Evolutionary conservation across 2,113 vertebrate species (phyloP), one percentile per base, ranked within the genome.

Genomic region (Ptyas mucosa): DNA sequence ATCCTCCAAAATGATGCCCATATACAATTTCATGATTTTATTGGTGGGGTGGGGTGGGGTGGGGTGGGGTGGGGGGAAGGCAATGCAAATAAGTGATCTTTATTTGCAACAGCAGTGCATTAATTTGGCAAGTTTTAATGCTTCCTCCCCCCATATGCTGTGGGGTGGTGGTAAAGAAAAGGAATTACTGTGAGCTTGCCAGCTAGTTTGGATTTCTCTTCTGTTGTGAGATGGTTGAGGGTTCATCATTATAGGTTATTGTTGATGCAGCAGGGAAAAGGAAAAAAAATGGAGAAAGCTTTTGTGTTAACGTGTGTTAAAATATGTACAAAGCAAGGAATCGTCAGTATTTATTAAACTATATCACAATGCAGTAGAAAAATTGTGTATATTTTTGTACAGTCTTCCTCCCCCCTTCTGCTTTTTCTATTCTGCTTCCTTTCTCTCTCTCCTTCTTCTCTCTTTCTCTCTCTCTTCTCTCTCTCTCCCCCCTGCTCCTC

Each of bases 331-430:
- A 96, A 96, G 97, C 96, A 94, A 93, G 94, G 94, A 96, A 94
- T 96, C 18, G 0, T 97, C 75, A 49, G 92, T 94, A 95, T 96
- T 97, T 96, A 93, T 98, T 97, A 97, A 96, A 95, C 95, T 95
- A 90, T 96, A 86, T 94, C 95, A 94, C 94, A 95, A 97, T 95
- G 96, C 95, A 95, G 96, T 94, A 97, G 94, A 95, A 97, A 96
- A 97, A 97, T 96, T 97, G 94, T 98, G 91, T 98, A 93, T 97
- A 95, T 97, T 96, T 98, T 97, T 96, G 97, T 97, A 96, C 91
- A 91, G 94, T 92, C 89, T 52, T 94, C 95, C 95, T 96, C 96
- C 14, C 96, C 89, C 95, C 5, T 69, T 96, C 89, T 95, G 96
- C 93, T 91, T 95, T 96, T 95, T 94, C 96, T 95, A 53, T 95